Conservation (phyloP, 37 sponge, comb jelly and placozoan species). For the Ephydatia muelleri region DNA sequence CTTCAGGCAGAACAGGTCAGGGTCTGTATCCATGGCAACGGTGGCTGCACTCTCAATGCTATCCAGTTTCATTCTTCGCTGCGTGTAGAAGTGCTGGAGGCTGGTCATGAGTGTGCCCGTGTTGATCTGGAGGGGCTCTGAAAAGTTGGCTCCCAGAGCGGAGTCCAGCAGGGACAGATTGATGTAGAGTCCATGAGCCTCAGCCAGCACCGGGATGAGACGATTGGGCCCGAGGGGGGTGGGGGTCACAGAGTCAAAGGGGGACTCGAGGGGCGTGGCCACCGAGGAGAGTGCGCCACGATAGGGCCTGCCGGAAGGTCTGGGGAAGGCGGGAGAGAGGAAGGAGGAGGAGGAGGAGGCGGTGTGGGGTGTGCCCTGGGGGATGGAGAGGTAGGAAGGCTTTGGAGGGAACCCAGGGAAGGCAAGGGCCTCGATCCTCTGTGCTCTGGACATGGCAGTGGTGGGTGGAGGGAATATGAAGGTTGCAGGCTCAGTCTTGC, state of each 20-base stretch:
- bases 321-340: slow-evolving; percentile 52
- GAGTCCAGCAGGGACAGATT: slow-evolving; percentile 63
- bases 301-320: slow-evolving; percentile 13
- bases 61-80: slow-evolving; percentile 46
- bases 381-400: slow-evolving; percentile 5
- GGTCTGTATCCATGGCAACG: not conserved
- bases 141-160: slow-evolving; percentile 43
- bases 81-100: slow-evolving; percentile 13
- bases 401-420: slow-evolving; percentile 6
- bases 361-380: slow-evolving; percentile 15
- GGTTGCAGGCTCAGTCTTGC: slow-evolving; percentile 50
- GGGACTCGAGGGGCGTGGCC: slow-evolving; percentile 69
- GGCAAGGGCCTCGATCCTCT: slow-evolving; percentile 18
- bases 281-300: slow-evolving; percentile 22
- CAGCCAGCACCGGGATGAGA: slow-evolving; percentile 67
- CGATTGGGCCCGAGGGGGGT: slow-evolving; percentile 59
- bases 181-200: slow-evolving; percentile 69
- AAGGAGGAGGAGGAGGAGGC: not conserved
- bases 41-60: slow-evolving; percentile 33
- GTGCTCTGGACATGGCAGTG: not conserved
- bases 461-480: slow-evolving; percentile 68
- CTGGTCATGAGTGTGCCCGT: slow-evolving; percentile 29
- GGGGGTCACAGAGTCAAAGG: slow-evolving; percentile 61
- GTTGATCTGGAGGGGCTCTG: slow-evolving; percentile 32
- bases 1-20: slow-evolving; percentile 25